Evolutionary conservation across 1,140 invertebrate genomes (phyloP).

Genomic region (Holcopasites calliopsidis): DNA sequence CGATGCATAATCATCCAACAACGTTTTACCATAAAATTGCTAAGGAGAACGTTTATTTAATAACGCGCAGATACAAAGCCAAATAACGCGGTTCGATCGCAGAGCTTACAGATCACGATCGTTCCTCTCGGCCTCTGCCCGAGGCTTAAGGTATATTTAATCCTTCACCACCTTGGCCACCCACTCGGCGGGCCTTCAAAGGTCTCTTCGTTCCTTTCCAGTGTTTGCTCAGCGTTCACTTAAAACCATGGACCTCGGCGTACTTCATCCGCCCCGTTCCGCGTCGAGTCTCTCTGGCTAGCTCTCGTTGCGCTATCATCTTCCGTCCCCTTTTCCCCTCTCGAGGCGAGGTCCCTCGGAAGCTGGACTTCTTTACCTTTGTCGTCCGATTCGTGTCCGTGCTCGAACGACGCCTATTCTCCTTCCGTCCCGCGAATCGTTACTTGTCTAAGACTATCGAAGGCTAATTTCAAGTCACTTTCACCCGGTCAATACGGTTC

Average conservation of each 20-base stretch:
- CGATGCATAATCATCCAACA: no score
- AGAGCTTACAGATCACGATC: slow-evolving; percentile 24
- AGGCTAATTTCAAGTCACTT: background rate
- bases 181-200: slow-evolving; percentile 43
- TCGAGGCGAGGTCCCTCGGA: slow-evolving; percentile 4
- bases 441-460: background rate
- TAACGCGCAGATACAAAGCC: no score
- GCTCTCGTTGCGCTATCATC: background rate
- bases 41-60: no score
- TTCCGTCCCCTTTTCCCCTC: background rate
- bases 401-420: background rate
- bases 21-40: no score
- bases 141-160: slow-evolving; percentile 36
- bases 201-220: slow-evolving; percentile 56
- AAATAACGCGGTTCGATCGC: background rate
- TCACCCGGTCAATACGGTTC: no score
- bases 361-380: background rate
- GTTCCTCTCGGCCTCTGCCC: slow-evolving; percentile 34
- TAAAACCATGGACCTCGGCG: slow-evolving; percentile 42
- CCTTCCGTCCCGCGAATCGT: background rate
- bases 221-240: slow-evolving; percentile 63
- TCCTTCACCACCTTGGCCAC: slow-evolving; percentile 27
- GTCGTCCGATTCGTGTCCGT: slow-evolving; percentile 16
- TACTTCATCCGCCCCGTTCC: slow-evolving; percentile 39
- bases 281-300: background rate